Conservation (phyloP, 2,113 vertebrate species). For the Charina bottae region DNA sequence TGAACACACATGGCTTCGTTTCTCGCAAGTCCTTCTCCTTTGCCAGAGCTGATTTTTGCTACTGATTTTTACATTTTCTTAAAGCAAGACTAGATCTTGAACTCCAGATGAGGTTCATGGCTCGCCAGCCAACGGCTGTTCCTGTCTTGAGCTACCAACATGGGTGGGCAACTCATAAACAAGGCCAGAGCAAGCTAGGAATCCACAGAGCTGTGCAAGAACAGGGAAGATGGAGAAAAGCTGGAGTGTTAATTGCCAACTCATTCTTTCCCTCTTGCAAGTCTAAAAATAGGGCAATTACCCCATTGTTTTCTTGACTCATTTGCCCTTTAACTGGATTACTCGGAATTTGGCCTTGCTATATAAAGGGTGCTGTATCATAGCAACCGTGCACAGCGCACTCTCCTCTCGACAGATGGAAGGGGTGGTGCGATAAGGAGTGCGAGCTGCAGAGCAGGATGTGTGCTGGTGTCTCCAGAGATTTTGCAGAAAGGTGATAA, state of each 20-base stretch:
- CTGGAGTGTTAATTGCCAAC: background rate
- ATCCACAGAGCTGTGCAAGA: background rate
- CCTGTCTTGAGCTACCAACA: background rate
- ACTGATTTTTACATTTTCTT: background rate
- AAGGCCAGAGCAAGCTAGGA: background rate
- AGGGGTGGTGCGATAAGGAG: constrained; percentile 53
- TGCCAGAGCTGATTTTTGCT: rapidly evolving
- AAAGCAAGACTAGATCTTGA: background rate
- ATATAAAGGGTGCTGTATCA: background rate
- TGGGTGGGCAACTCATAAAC: background rate
- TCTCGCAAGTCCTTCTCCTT: background rate
- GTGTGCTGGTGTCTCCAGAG: constrained; percentile 35
- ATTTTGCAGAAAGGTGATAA: constrained; percentile 48
- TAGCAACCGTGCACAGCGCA: constrained; percentile 12
- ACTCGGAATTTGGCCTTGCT: background rate
- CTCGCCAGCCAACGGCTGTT: background rate
- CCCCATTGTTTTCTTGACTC: constrained; percentile 24
- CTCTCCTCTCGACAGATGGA: background rate
- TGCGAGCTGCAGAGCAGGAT: constrained; percentile 28
- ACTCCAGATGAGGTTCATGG: background rate
- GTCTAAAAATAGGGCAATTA: background rate
- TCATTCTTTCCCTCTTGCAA: background rate
- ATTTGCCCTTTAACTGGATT: background rate
- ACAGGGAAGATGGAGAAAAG: background rate
- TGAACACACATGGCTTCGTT: background rate